Percentiles rank a stretch among this genome's conserved stretches.
phyloP scores from a whole-genome alignment of 1,140 invertebrate genomes.

The fruit fly (Drosophila melanogaster) region DNA sequence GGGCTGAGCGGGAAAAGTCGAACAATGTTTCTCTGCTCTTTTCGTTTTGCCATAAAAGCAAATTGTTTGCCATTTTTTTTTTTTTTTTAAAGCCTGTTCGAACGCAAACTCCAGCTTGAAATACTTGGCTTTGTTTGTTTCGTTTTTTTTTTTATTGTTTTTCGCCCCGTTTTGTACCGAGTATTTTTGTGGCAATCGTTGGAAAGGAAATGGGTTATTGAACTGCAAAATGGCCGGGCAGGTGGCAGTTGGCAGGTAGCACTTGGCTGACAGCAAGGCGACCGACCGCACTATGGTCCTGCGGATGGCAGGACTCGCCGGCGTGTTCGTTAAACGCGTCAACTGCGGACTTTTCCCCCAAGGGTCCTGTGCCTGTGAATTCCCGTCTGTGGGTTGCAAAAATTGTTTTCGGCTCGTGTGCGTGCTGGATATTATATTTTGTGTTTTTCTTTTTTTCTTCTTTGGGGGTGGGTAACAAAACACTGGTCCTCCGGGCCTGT shows the following conservation, averaged over 20 bases:
- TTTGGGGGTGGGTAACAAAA: slow-evolving; percentile 22
- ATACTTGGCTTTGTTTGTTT: slow-evolving; percentile 22
- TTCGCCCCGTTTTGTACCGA: slow-evolving; percentile 4
- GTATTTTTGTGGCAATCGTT: neutral
- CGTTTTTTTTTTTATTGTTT: slow-evolving; percentile 9
- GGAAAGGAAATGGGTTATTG: slow-evolving; percentile 58
- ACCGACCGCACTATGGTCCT: slow-evolving; percentile 46
- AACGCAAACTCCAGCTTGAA: slow-evolving; percentile 25
- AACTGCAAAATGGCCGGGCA: slow-evolving; percentile 58
- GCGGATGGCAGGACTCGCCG: slow-evolving; percentile 39
- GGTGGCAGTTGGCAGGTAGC: slow-evolving; percentile 13
- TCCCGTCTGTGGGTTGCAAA: slow-evolving; percentile 27
- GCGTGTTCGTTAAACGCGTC: slow-evolving; percentile 45
- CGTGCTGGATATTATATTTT: slow-evolving; percentile 27
- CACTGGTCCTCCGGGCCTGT: slow-evolving; percentile 35
- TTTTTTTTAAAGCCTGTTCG: slow-evolving; percentile 34
- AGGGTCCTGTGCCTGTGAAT: neutral
- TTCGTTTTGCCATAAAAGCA: slow-evolving; percentile 66
- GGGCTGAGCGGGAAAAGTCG: neutral
- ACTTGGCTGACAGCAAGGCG: slow-evolving; percentile 25
- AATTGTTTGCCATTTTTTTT: slow-evolving; percentile 72
- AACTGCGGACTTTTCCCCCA: slow-evolving; percentile 31
- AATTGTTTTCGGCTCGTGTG: slow-evolving; percentile 40
- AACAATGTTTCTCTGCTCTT: slow-evolving; percentile 46
- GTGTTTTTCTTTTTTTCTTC: slow-evolving; percentile 18